Evolutionary conservation across 23 tunicate genomes (phyloP).

Genomic region (Phallusia fumigata): DNA sequence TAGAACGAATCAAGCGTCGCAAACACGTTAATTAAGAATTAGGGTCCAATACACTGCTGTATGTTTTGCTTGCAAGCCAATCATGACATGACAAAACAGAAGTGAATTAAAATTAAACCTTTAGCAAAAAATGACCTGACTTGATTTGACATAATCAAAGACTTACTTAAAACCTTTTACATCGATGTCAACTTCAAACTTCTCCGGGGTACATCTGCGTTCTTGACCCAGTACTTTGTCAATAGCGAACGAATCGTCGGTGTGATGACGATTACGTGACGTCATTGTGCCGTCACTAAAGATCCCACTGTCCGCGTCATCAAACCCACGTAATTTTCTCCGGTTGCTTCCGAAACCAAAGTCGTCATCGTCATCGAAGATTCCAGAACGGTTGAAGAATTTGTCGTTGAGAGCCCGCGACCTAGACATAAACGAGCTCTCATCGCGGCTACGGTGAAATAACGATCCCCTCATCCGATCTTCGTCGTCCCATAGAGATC

Average conservation of each 20-base stretch:
- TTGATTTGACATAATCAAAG: background rate
- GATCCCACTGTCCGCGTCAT: slow-evolving; percentile 55
- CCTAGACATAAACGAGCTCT: slow-evolving; percentile 15
- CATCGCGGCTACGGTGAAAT: background rate
- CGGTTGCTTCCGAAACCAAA: background rate
- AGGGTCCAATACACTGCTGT: no score
- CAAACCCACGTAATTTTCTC: background rate
- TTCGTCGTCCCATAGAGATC: slow-evolving; percentile 47
- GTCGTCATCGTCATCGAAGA: slow-evolving; percentile 16
- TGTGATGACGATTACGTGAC: slow-evolving; percentile 8
- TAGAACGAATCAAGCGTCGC: no score
- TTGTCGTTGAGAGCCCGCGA: background rate
- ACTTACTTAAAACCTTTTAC: slow-evolving; percentile 67
- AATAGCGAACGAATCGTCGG: slow-evolving; percentile 1
- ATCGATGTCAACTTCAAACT: slow-evolving; percentile 63
- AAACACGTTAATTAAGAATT: no score
- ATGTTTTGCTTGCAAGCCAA: no score
- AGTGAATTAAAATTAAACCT: no score
- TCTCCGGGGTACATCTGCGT: slow-evolving; percentile 26
- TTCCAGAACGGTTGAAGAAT: background rate
- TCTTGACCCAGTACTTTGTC: slow-evolving; percentile 16
- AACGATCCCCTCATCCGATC: slow-evolving; percentile 12
- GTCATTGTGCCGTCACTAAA: slow-evolving; percentile 36
- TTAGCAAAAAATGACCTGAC: no score
- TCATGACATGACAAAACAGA: no score